These are phyloP conservation scores for Drosophila micromelanica DNA, from an alignment of 1,140 invertebrate species.

Conservation along the genomic window DNA sequence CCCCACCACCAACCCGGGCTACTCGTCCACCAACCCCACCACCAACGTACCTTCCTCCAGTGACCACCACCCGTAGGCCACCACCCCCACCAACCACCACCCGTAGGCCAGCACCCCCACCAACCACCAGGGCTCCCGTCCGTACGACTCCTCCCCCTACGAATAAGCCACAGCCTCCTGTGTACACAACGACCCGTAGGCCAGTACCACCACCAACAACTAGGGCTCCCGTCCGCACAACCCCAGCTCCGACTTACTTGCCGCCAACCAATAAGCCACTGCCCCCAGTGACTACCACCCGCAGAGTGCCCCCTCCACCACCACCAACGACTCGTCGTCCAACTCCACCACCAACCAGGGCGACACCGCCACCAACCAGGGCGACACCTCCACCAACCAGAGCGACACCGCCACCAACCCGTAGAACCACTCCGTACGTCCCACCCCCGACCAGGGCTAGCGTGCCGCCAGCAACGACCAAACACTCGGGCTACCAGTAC, in stretches of 20 bases:
- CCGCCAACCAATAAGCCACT: slow-evolving; percentile 45
- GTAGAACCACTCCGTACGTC: slow-evolving; percentile 55
- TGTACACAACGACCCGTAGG: slow-evolving; percentile 33
- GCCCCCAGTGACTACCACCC: slow-evolving; percentile 41
- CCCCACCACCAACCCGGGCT: too few relatives aligned
- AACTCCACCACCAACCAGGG: slow-evolving; percentile 34
- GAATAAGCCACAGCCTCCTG: slow-evolving; percentile 48
- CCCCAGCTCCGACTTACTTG: slow-evolving; percentile 19
- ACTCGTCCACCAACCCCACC: slow-evolving; percentile 42
- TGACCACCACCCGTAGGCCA: slow-evolving; percentile 37
- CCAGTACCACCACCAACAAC: slow-evolving; percentile 34
- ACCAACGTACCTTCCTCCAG: slow-evolving; percentile 28
- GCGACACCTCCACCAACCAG: slow-evolving; percentile 38
- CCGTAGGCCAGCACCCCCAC: too few relatives aligned
- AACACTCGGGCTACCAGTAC: slow-evolving; percentile 84
- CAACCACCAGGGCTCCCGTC: slow-evolving; percentile 23
- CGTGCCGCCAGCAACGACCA: slow-evolving; percentile 65
- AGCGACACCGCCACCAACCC: slow-evolving; percentile 45
- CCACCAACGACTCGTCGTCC: slow-evolving; percentile 37
- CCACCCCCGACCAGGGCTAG: slow-evolving; percentile 49
- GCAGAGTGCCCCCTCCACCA: slow-evolving; percentile 15
- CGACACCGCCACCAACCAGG: slow-evolving; percentile 45
- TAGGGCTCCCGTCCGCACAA: too few relatives aligned
- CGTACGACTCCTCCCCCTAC: slow-evolving; percentile 35
- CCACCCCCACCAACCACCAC: slow-evolving; percentile 30